Percentiles rank a stretch among this genome's conserved stretches.
phyloP scores from a whole-genome alignment of 2,113 vertebrate species.

The Mormyrus iriodes region DNA sequence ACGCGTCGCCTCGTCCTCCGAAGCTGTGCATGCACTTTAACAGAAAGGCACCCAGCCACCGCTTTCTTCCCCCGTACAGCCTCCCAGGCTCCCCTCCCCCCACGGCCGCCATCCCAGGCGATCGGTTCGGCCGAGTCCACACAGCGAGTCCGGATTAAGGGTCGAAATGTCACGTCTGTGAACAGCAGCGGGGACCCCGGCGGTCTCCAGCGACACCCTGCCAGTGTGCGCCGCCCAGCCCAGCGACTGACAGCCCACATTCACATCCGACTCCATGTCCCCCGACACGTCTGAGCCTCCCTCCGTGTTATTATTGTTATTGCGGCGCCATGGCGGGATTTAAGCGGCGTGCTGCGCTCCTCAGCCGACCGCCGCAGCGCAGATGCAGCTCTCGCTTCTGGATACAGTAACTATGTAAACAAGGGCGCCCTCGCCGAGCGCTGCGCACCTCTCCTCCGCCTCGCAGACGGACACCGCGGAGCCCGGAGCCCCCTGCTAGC shows the following conservation, averaged over 20 bases:
- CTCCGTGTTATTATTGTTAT: not conserved
- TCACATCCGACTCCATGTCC: not conserved
- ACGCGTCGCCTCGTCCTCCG: not conserved
- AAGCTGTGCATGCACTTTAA: not conserved
- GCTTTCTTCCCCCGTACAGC: not conserved
- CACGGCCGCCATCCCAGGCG: not conserved
- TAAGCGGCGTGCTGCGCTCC: not conserved
- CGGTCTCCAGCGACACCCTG: not conserved
- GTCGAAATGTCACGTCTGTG: conserved; percentile 24
- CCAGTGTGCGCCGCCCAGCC: not conserved
- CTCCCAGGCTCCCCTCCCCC: not conserved
- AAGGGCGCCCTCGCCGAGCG: not conserved
- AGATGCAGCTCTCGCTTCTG: not conserved
- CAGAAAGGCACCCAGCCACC: not conserved
- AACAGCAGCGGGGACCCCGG: not conserved
- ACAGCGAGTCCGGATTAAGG: not conserved
- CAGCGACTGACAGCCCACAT: not conserved
- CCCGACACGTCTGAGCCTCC: not conserved
- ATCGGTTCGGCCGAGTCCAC: not conserved
- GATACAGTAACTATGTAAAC: conserved; percentile 31
- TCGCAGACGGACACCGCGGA: not conserved
- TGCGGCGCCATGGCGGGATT: not conserved
- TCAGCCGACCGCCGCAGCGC: not conserved
- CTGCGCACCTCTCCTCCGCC: not conserved
- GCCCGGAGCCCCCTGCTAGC: not conserved